Base-by-base conservation (phyloP, 37 sponge, comb jelly and placozoan genomes). In the Oscarella lobularis region DNA sequence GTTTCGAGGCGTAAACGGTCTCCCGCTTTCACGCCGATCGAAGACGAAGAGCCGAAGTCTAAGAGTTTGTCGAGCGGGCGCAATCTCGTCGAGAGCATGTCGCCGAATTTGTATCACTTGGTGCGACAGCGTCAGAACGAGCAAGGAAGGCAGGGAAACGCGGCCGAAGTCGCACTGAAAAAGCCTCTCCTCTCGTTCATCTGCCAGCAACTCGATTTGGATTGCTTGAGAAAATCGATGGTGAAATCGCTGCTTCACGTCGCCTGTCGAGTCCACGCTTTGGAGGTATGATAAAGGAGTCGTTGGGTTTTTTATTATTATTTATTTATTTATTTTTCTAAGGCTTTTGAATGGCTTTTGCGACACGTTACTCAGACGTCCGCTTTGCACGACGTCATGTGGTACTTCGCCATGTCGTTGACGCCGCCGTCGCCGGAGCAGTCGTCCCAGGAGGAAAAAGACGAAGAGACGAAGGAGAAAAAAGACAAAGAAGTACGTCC, bases 271-370 rank as follows among this genome's bases (percentile, higher is more conserved):
- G 36, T 72, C 0, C 84, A 82, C 82, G 87, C 92, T 20, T 31
- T 91, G 33, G 81, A 87, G 85, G 87, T 85, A 3, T 32, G 81
- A 1, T 72, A 1, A 29, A 32, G 31, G 31, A n/a, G n/a, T n/a
- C n/a, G n/a, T n/a, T n/a, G n/a, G n/a, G n/a, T n/a, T n/a, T n/a
- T n/a, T n/a, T n/a, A n/a, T n/a, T n/a, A n/a, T n/a, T n/a, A n/a
- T n/a, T n/a, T 39, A 38, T 31, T 36, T 37, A 41, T 60, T n/a
- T 65, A 30, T 48, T 36, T 55, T 38, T 41, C 27, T 60, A 75
- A 93, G 90, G 81, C 82, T 38, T 41, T 94, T 30, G 78, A 85
- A 39, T 89, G 88, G 87, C 81, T 89, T 38, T 71, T 94, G 73
- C 31, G 38, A 39, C 75, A 78, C 31, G 78, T 85, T 1, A 3